Evolutionary conservation across 2,113 vertebrate species (phyloP).

Genomic region (Nothobranchius kuhntae): DNA sequence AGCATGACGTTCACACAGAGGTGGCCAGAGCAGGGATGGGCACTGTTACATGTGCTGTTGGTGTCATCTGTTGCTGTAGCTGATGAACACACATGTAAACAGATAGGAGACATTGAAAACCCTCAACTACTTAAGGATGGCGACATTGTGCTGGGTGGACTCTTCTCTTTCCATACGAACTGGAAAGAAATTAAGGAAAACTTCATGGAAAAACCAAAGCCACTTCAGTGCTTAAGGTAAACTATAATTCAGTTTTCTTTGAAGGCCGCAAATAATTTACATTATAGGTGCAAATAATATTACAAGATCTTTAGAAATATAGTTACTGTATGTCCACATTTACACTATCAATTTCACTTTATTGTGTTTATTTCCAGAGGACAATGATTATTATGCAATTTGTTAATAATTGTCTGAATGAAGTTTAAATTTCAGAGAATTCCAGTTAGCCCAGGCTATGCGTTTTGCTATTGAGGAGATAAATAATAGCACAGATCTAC

Average conservation of each 20-base stretch:
- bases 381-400: background rate
- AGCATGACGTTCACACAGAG: conserved; percentile 41
- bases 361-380: background rate
- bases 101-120: conserved; percentile 10
- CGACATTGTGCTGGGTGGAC: conserved; percentile 66
- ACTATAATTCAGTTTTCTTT: background rate
- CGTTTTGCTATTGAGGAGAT: conserved; percentile 79
- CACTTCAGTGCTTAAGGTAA: conserved; percentile 69
- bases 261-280: too few relatives aligned
- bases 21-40: conserved; percentile 55
- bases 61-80: conserved; percentile 14
- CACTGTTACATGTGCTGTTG: conserved; percentile 49
- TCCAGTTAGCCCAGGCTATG: conserved; percentile 76
- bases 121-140: conserved; percentile 52
- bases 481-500: conserved; percentile 73
- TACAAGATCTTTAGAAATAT: too few relatives aligned
- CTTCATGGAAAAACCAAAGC: conserved; percentile 48
- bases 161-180: conserved; percentile 71
- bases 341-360: background rate
- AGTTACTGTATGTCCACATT: background rate
- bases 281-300: too few relatives aligned
- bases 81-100: conserved; percentile 1
- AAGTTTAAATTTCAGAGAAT: conserved; percentile 74
- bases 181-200: conserved; percentile 37
- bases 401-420: background rate